phyloP scores from a whole-genome alignment of 2,888 invertebrate genomes.

The Marronus borbonicus region DNA sequence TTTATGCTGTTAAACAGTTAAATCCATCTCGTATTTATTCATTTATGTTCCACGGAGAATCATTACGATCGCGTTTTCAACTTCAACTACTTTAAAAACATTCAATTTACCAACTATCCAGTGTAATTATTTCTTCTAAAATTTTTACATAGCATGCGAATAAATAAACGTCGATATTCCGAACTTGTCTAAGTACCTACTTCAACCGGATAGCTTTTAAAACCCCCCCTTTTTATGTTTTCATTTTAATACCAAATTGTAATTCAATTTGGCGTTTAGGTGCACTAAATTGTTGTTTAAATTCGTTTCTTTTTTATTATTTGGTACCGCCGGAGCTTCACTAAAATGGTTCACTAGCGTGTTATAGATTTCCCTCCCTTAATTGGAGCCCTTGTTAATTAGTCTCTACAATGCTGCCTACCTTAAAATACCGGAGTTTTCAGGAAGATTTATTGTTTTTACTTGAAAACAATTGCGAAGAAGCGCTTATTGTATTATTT shows the following conservation, averaged over 20 bases:
- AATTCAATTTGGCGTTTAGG: constrained; percentile 5
- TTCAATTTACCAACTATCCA: neutral
- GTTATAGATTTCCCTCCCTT: constrained; percentile 41
- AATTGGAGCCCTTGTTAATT: constrained; percentile 45
- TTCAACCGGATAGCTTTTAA: too few relatives aligned
- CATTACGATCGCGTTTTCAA: neutral
- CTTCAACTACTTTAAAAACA: neutral
- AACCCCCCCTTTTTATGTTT: neutral
- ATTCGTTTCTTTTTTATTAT: constrained; percentile 8
- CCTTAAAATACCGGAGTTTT: constrained; percentile 39
- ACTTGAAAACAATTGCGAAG: constrained; percentile 24
- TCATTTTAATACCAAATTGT: constrained; percentile 15
- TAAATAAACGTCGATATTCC: neutral
- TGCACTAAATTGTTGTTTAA: constrained; percentile 32
- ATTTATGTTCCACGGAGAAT: neutral
- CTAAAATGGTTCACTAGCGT: constrained; percentile 7
- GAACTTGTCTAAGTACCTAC: neutral
- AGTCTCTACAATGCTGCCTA: constrained; percentile 24
- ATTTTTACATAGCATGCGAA: neutral
- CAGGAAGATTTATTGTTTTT: constrained; percentile 26
- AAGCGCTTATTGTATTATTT: neutral
- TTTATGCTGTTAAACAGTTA: neutral
- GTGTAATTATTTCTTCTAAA: neutral
- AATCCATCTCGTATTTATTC: neutral
- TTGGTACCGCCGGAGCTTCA: neutral